These are phyloP conservation scores for Callitettix versicolor DNA, from an alignment of 1,140 invertebrate genomes.

Conservation along the genomic window DNA sequence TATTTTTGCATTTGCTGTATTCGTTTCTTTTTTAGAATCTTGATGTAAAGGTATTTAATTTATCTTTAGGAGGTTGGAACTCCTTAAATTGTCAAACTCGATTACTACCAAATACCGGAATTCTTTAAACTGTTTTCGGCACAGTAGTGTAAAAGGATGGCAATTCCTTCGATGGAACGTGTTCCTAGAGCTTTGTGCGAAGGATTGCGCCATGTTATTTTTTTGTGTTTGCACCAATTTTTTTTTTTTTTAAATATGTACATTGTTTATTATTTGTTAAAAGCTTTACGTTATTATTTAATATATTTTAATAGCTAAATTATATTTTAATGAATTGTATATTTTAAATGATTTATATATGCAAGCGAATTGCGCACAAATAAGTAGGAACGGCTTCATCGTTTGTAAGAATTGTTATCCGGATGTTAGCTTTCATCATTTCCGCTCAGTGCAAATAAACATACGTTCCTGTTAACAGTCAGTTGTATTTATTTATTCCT, in stretches of 20 bases:
- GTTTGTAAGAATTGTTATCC: background rate
- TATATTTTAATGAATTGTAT: background rate
- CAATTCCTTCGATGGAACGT: background rate
- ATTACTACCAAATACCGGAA: conserved; percentile 2
- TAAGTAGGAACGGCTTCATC: background rate
- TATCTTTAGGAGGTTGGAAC: conserved; percentile 1
- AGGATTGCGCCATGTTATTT: background rate
- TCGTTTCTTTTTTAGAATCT: conserved; percentile 11
- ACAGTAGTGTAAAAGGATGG: background rate
- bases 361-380: background rate
- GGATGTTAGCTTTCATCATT: conserved; percentile 11
- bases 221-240: background rate
- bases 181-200: background rate
- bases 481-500: conserved; percentile 4
- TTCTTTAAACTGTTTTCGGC: conserved; percentile 1
- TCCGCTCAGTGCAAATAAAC: conserved; percentile 18
- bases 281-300: background rate
- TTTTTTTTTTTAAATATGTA: no score
- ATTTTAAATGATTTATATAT: conserved; percentile 1
- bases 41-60: conserved; percentile 8
- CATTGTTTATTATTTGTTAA: background rate
- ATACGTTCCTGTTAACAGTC: conserved; percentile 12
- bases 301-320: background rate
- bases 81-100: conserved; percentile 5
- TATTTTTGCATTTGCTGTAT: conserved; percentile 14